Base-by-base conservation (phyloP, 92 coral and sea anemone species). In the Metridium senile region DNA sequence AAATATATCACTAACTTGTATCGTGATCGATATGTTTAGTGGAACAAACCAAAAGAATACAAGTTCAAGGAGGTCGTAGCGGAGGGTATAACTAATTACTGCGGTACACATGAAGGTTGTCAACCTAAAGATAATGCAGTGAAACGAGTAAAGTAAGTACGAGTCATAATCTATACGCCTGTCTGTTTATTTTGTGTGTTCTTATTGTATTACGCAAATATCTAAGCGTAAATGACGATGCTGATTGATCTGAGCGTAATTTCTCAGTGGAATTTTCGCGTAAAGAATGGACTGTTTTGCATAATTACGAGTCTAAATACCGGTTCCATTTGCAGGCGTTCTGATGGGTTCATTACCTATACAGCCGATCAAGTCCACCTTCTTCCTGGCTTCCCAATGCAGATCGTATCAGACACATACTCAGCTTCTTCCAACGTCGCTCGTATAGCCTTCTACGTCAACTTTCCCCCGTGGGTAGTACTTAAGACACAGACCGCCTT, bases 11-110 rank as follows among this genome's bases (percentile, higher is more conserved):
- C n/a, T n/a, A n/a, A n/a, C n/a, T n/a, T n/a, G n/a, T n/a, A n/a
- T n/a, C n/a, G n/a, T n/a, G n/a, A n/a, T n/a, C n/a, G n/a, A n/a
- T n/a, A n/a, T n/a, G n/a, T 34, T 8, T 69, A 86, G 90, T 81
- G 86, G 86, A 86, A 75, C 62, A 11, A 58, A 1, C 66, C 51
- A 62, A 63, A 31, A 11, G 83, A 86, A 20, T 63, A 63, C 20
- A 76, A 33, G 53, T 81, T 86, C 66, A 86, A 86, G 39, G 32
- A 70, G 25, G 49, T 80, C 6, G 39, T 86, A 1, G 90, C 90
- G 17, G 30, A 63, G 19, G 83, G 74, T 27, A 82, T 75, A 26
- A 86, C 82, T 28, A 29, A 26, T 11, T 74, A 75, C 54, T 86
- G 90, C n/a, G 74, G 74, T 31, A 59, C 25, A 28, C 26, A 28